Evolutionary conservation across 2,888 invertebrate species (phyloP).

Genomic region (Drosophila aldrichi): DNA sequence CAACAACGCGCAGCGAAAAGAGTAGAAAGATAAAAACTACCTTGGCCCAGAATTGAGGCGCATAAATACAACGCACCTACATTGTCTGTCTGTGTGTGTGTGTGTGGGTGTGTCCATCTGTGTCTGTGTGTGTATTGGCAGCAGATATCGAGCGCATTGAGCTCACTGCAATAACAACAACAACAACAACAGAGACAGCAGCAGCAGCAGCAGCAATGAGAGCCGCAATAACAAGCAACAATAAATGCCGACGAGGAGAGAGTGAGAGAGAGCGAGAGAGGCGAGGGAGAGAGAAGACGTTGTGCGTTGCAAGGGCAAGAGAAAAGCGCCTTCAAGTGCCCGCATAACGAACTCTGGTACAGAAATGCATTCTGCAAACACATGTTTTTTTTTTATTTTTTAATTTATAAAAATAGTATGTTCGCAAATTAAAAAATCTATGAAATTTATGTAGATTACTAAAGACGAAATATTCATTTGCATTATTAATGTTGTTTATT

Average conservation of each 20-base stretch:
- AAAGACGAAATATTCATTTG: not conserved
- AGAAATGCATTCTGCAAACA: conserved; percentile 23
- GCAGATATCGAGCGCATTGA: conserved; percentile 69
- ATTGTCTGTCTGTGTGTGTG: conserved; percentile 47
- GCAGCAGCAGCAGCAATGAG: conserved; percentile 12
- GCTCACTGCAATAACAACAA: conserved; percentile 41
- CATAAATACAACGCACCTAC: conserved; percentile 74
- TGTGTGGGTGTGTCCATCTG: conserved; percentile 47
- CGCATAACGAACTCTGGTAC: conserved; percentile 30
- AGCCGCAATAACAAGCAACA: conserved; percentile 54
- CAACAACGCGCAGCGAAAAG: conserved; percentile 46
- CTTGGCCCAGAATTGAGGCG: conserved; percentile 81
- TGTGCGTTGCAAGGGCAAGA: conserved; percentile 31
- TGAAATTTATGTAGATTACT: no score
- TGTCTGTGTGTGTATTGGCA: conserved; percentile 61
- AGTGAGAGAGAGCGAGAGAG: not conserved
- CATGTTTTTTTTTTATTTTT: no score
- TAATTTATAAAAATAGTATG: no score
- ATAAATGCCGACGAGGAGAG: conserved; percentile 58
- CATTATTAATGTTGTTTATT: no score
- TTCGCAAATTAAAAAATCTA: no score
- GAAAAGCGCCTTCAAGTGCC: conserved; percentile 44
- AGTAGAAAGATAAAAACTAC: conserved; percentile 81
- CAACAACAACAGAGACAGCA: conserved; percentile 14
- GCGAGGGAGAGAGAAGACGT: not conserved